phyloP scores from a whole-genome alignment of 2,113 vertebrate genomes.

The Phrynocephalus versicolor region DNA sequence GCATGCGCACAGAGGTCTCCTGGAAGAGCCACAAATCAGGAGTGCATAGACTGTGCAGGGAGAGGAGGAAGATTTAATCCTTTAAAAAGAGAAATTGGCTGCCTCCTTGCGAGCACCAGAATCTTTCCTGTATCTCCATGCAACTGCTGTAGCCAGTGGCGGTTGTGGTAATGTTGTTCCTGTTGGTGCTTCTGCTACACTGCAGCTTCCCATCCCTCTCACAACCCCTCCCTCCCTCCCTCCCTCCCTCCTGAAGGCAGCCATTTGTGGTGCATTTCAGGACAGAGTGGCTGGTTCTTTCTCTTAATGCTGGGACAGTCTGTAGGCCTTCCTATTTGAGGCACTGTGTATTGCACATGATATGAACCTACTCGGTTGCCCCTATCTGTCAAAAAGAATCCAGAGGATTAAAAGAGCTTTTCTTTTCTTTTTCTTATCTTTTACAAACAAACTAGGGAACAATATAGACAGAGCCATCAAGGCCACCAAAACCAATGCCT shows the following conservation, averaged over 20 bases:
- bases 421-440: neutral
- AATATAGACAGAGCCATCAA: slow-evolving; percentile 30
- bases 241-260: slow-evolving; percentile 58
- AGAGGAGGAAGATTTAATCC: slow-evolving; percentile 50
- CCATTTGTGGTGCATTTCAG: slow-evolving; percentile 72
- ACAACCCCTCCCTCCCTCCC: slow-evolving; percentile 64
- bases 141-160: slow-evolving; percentile 64
- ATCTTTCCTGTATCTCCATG: slow-evolving; percentile 62
- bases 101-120: slow-evolving; percentile 55
- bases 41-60: neutral
- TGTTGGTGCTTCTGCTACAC: slow-evolving; percentile 61
- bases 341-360: slow-evolving; percentile 6
- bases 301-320: slow-evolving; percentile 35
- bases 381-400: neutral
- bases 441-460: slow-evolving; percentile 34
- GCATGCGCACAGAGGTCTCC: slow-evolving; percentile 21
- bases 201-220: slow-evolving; percentile 68
- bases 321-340: slow-evolving; percentile 15
- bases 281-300: slow-evolving; percentile 65
- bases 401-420: neutral
- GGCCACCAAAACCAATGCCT: neutral
- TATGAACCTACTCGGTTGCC: slow-evolving; percentile 22
- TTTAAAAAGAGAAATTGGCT: slow-evolving; percentile 51
- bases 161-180: slow-evolving; percentile 42
- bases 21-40: neutral